Conservation (phyloP, 2,888 invertebrate genomes). For the Drosophila kuntzei region DNA sequence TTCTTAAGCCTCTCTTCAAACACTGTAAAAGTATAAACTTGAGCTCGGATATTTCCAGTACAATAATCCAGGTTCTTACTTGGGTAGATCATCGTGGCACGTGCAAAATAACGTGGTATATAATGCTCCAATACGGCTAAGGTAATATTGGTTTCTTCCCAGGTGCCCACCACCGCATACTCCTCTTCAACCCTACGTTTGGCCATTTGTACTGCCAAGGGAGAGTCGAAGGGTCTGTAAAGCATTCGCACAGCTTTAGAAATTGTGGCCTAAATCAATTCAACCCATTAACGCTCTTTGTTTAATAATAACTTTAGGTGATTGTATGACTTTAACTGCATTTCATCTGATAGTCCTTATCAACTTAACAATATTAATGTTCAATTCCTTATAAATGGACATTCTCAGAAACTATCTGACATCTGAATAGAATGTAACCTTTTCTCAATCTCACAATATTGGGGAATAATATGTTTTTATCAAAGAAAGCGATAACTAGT, state of each 20-base stretch:
- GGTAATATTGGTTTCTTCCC: constrained; percentile 94
- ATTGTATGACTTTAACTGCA: neutral
- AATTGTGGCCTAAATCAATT: neutral
- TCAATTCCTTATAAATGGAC: too few species aligned
- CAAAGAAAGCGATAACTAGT: too few species aligned
- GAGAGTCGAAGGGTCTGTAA: constrained; percentile 93
- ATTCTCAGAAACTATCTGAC: too few species aligned
- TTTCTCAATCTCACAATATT: too few species aligned
- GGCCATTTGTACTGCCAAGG: constrained; percentile 92
- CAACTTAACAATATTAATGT: too few species aligned
- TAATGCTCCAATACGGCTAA: constrained; percentile 93
- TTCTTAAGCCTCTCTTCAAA: constrained; percentile 85
- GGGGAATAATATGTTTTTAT: too few species aligned
- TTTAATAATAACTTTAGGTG: neutral
- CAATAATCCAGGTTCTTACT: constrained; percentile 86
- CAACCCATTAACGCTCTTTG: constrained; percentile 20
- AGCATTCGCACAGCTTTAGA: constrained; percentile 4
- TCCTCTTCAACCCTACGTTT: constrained; percentile 93
- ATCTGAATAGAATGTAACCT: too few species aligned
- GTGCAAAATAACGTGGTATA: constrained; percentile 93
- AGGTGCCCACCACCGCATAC: constrained; percentile 94
- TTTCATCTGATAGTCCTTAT: too few species aligned
- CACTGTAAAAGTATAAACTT: constrained; percentile 59
- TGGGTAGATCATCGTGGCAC: constrained; percentile 91
- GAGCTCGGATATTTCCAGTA: neutral